Base-by-base conservation (phyloP, 2,113 vertebrate genomes). In the Pimephales promelas region DNA sequence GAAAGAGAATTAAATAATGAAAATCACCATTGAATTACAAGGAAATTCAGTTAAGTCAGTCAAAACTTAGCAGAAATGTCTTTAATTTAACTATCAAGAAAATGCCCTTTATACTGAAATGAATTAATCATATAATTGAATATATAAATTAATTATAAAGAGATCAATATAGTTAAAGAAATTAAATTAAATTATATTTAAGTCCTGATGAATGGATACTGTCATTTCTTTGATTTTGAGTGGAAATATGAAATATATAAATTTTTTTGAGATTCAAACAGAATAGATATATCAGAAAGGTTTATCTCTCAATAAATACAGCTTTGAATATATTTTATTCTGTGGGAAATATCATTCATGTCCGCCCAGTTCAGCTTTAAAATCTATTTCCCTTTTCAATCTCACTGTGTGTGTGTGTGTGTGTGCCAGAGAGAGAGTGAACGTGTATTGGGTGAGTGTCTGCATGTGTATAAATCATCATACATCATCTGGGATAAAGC, bases 401-500 rank as follows among this genome's bases (percentile, higher is more conserved):
- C n/a, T n/a, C n/a, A n/a, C n/a, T n/a, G 36, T 76, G 36, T 40
- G 40, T 40, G 8, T 2, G 40, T 40, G 40, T 2, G 40, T 40
- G 43, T 3, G 43, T 6, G 10, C 10, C 5, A 45, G 43, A 45
- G 43, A 43, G 40, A 45, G 43, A 45, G 43, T 0, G 43, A 45
- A 40, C 11, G 49, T 24, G 74, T 40, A 40, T n/a, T n/a, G 28
- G 34, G 22, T 40, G 54, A 59, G 74, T 59, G 74, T 77, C 74
- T 77, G 11, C 11, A 2, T 24, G 74, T 14, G 7, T 77, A 77
- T 77, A 59, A 77, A 77, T 59, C 54, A 59, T 16, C 74, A 77
- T 77, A 24, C 34, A 77, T 72, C 59, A 75, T 64, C 11, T 43
- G 11, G 7, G 5, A 62, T 26, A n/a, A 83, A 49, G 52, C 59